Conservation (phyloP, 2,888 invertebrate genomes). For the Idaea dimidiata region DNA sequence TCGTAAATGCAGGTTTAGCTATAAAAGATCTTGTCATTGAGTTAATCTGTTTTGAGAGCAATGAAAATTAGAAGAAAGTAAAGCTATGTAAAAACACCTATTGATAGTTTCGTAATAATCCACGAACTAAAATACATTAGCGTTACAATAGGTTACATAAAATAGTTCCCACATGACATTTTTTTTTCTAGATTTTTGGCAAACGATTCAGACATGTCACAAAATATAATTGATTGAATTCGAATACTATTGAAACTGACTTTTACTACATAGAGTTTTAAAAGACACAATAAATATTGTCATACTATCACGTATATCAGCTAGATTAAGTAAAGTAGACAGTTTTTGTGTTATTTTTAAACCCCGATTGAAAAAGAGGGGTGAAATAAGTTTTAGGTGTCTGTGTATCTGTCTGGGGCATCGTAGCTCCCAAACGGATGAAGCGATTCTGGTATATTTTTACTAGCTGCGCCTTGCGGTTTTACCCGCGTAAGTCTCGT, state of each 20-base stretch:
- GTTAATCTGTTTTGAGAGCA: background rate
- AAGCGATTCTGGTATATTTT: no score
- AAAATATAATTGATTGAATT: conserved; percentile 22
- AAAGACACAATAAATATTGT: no score
- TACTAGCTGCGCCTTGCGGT: no score
- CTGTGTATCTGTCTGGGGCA: no score
- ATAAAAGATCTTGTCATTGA: background rate
- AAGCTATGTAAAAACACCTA: background rate
- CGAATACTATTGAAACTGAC: background rate
- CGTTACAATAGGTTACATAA: conserved; percentile 25
- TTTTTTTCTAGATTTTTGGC: conserved; percentile 48
- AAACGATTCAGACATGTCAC: conserved; percentile 46
- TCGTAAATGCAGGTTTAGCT: background rate
- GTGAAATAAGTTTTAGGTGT: no score
- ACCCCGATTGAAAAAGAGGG: no score
- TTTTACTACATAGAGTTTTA: no score
- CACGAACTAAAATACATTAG: background rate
- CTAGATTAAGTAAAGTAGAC: no score
- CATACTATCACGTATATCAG: no score
- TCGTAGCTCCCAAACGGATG: no score
- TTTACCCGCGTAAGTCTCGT: no score
- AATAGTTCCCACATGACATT: conserved; percentile 33
- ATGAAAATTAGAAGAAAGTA: background rate
- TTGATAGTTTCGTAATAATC: background rate
- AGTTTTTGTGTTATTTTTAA: no score